These are phyloP conservation scores for Philereme transversata DNA, from an alignment of 2,888 invertebrate genomes.

Conservation along the genomic window DNA sequence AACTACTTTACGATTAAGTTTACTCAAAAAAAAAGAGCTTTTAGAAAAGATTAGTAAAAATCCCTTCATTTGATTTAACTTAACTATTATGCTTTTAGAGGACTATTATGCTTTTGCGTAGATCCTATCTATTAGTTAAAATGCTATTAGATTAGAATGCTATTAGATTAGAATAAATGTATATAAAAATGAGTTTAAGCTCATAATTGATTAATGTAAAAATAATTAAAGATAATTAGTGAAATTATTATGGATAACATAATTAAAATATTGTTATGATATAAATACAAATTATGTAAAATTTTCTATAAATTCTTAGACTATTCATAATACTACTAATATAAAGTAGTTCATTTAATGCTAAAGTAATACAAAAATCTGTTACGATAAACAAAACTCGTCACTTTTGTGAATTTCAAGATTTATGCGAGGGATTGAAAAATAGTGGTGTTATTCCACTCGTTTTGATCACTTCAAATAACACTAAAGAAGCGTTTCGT, in stretches of 20 bases:
- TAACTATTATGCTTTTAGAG: too few species aligned
- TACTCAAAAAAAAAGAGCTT: constrained; percentile 36
- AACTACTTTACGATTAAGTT: background rate
- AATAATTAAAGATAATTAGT: background rate
- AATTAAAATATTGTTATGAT: constrained; percentile 1
- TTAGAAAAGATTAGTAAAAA: background rate
- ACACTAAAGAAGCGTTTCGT: too few species aligned
- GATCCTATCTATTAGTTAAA: background rate
- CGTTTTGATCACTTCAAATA: too few species aligned
- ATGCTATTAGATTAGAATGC: background rate
- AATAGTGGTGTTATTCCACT: too few species aligned
- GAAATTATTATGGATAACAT: background rate
- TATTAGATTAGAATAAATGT: background rate
- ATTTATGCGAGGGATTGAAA: too few species aligned
- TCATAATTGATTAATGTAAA: constrained; percentile 37
- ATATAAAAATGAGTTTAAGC: constrained; percentile 46
- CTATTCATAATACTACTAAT: background rate
- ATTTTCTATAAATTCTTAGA: constrained; percentile 9
- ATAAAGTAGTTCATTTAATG: background rate
- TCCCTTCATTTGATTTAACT: too few species aligned
- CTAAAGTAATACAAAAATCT: background rate
- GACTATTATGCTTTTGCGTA: too few species aligned
- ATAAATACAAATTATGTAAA: constrained; percentile 11
- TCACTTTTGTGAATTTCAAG: too few species aligned
- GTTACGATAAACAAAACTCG: background rate